Base-by-base conservation (phyloP, 35 echinoderm and acorn worm genomes). In the Stichopus chloronotus region DNA sequence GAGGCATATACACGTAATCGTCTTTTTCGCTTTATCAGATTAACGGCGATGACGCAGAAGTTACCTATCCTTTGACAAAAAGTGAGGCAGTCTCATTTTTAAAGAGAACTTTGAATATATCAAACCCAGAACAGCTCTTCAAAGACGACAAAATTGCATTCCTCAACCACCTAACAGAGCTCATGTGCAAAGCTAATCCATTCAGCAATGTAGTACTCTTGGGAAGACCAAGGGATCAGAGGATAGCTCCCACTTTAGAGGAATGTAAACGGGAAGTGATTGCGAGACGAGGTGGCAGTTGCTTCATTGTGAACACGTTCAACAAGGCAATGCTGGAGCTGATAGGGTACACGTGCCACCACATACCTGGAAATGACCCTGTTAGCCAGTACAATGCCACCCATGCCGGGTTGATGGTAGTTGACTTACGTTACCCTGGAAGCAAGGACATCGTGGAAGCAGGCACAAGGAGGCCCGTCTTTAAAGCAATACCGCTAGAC, bases 281-380 rank as follows among this genome's bases (percentile, higher is more conserved):
- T 14, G 82, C 53, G 7, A n/a, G 25, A 21, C 82, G 82, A 58
- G 82, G 82, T 17, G 82, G 82, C n/a, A 85, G 82, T 23, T 85
- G 82, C 82, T 85, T 59, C 82, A 85, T 85, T 58, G 57, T 85
- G 16, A 85, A 85, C 55, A 85, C 82, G 0, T 85, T 85, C 82
- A 85, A 85, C 52, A 58, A 57, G 55, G 56, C 11, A 6, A n/a
- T 85, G 82, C 58, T 85, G 21, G 55, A 85, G n/a, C 17, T 85
- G 55, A 58, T 85, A 56, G 82, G 82, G 6, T 85, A 14, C 57
- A 85, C 6, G 24, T 58, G 55, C 17, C 82, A 58, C 22, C 14
- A 58, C 8, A 19, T 25, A 56, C 55, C 82, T n/a, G 55, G 82
- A 8, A 57, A 58, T 58, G 57, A 21, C 58, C 55, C 82, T 0